Evolutionary conservation across 2,113 vertebrate species (phyloP).

Genomic region (Otis tarda): DNA sequence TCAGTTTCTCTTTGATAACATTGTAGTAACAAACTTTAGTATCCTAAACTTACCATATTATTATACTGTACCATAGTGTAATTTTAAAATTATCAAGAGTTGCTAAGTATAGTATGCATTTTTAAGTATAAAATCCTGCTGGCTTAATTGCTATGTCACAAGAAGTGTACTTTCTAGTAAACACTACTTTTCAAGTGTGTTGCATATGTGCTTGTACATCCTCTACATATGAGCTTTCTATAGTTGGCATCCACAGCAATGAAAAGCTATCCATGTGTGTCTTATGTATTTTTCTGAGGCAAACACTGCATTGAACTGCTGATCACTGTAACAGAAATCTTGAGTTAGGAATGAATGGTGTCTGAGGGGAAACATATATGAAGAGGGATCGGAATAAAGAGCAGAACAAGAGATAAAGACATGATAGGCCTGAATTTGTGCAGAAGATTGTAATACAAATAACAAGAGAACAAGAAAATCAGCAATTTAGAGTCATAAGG

Average conservation of each 20-base stretch:
- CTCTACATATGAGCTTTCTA: background rate
- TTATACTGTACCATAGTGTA: background rate
- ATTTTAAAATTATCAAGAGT: background rate
- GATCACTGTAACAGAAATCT: background rate
- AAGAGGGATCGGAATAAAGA: background rate
- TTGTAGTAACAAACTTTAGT: background rate
- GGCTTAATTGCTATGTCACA: background rate
- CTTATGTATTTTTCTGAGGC: background rate
- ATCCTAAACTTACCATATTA: background rate
- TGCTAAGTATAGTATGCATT: background rate
- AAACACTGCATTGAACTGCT: background rate
- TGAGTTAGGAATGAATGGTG: background rate
- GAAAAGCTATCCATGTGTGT: background rate
- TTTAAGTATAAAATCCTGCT: background rate
- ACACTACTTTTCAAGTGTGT: background rate
- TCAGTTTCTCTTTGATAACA: background rate
- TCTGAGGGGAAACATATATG: background rate
- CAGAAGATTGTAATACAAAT: background rate
- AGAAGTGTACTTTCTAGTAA: background rate
- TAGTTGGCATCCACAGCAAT: background rate
- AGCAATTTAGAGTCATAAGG: background rate
- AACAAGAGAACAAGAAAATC: background rate
- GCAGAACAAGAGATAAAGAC: background rate
- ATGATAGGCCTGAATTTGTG: background rate
- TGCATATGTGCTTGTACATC: background rate